phyloP scores from a whole-genome alignment of 2,888 invertebrate genomes.

The Hypsopygia costalis region DNA sequence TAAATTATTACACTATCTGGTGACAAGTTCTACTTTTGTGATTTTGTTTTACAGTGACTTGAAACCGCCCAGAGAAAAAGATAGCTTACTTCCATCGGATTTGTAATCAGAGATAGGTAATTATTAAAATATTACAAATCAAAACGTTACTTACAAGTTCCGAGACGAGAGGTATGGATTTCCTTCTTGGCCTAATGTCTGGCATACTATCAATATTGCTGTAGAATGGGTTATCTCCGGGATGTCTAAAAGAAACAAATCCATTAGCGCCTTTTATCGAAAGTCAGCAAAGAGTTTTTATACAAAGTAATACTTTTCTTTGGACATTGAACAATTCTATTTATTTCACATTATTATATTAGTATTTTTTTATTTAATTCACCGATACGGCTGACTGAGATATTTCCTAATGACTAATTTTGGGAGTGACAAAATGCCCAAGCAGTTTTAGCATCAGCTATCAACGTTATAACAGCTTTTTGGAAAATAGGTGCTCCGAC shows the following conservation, averaged over 20 bases:
- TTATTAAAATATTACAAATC: slow-evolving; percentile 23
- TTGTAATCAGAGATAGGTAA: slow-evolving; percentile 36
- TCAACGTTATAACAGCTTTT: too few species aligned
- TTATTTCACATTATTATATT: too few species aligned
- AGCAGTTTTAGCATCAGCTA: too few species aligned
- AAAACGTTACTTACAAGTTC: slow-evolving; percentile 93
- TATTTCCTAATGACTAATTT: too few species aligned
- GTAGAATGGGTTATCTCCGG: slow-evolving; percentile 99
- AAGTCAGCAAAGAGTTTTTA: too few species aligned
- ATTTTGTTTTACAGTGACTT: slow-evolving; percentile 30
- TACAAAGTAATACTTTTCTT: too few species aligned
- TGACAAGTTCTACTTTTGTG: neutral
- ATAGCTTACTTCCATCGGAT: slow-evolving; percentile 56
- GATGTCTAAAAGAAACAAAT: slow-evolving; percentile 82
- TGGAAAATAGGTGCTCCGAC: too few species aligned
- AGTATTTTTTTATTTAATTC: too few species aligned
- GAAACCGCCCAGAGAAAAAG: slow-evolving; percentile 60
- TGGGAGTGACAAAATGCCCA: too few species aligned
- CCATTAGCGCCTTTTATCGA: neutral
- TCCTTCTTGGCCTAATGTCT: slow-evolving; percentile 97
- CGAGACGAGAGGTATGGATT: slow-evolving; percentile 98
- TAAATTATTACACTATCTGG: slow-evolving; percentile 1
- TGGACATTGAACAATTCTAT: too few species aligned
- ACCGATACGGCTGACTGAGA: too few species aligned
- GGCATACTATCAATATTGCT: slow-evolving; percentile 99